Evolutionary conservation across 2,888 invertebrate species (phyloP), one percentile per base, ranked within the genome.

Genomic region (Itoplectis maculator): DNA sequence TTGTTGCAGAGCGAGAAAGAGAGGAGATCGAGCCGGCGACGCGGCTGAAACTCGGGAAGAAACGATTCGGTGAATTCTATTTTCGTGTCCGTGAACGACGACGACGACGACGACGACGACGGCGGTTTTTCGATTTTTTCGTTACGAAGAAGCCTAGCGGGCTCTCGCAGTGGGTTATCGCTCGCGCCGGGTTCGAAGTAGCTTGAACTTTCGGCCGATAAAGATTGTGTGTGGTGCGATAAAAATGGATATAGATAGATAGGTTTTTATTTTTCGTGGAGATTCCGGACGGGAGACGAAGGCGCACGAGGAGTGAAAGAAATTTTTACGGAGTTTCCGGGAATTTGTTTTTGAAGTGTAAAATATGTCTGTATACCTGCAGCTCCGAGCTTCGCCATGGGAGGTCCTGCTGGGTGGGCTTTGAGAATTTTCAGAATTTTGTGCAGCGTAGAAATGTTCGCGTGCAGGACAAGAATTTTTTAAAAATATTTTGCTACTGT

Each of bases 111-210:
- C n/a, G n/a, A n/a, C n/a, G n/a, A n/a, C n/a, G n/a, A n/a, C n/a
- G n/a, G n/a, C n/a, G n/a, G 40, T 49, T 72, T 59, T 56, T 56
- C 47, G 37, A 51, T 40, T 66, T 40, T 66, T 66, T 59, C 59
- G 66, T 65, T 37, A 72, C n/a, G 49, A 56, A 49, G 65, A 15
- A 45, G 42, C 63, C 70, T 37, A n/a, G 68, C 54, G 72, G 73
- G 74, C 77, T 83, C n/a, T n/a, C n/a, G 73, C 85, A 85, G 79
- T 86, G 86, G 90, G 90, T 90, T 90, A 90, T 90, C 90, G 81
- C 82, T 63, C 15, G 72, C 15, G 72, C 40, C 74, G 84, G 86
- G 87, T 88, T 87, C 86, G 86, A 83, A 86, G 86, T 84, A 85
- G 84, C 85, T 86, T 87, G 87, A 89, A 90, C 89, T 89, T 88